phyloP scores from a whole-genome alignment of 2,797 vertebrate species.

The Pygocentrus nattereri region DNA sequence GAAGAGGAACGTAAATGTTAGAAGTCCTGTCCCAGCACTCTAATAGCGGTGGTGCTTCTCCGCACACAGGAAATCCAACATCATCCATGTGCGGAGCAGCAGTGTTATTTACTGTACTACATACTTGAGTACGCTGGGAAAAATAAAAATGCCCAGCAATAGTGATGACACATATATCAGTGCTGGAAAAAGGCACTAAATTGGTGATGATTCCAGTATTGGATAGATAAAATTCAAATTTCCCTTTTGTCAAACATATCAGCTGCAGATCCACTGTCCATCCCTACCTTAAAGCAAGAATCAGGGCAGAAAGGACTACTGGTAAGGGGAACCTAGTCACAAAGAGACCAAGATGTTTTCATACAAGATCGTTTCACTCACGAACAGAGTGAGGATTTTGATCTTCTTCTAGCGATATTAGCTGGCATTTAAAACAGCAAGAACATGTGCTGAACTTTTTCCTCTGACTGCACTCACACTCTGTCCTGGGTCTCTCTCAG shows the following conservation, averaged over 20 bases:
- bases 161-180: not conserved
- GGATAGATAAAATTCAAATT: not conserved
- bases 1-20: too few species aligned
- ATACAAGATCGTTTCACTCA: slow-evolving; percentile 1
- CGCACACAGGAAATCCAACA: not conserved
- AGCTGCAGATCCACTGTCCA: too few species aligned
- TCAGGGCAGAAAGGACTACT: not conserved
- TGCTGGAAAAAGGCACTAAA: too few species aligned
- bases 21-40: too few species aligned
- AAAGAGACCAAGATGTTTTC: slow-evolving; percentile 28
- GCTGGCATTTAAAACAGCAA: slow-evolving; percentile 40
- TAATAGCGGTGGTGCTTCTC: not conserved
- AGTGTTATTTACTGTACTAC: not conserved
- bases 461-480: slow-evolving; percentile 38
- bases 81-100: not conserved
- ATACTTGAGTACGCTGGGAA: not conserved
- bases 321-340: not conserved
- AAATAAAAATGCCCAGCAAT: not conserved
- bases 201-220: not conserved
- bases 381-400: slow-evolving; percentile 6
- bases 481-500: slow-evolving; percentile 25
- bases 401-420: slow-evolving; percentile 42
- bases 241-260: too few species aligned
- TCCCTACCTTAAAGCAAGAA: not conserved
- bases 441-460: slow-evolving; percentile 49